Percentiles rank a stretch among this genome's conserved stretches.
Conservation (phyloP, 2,113 vertebrate genomes). For the Grantiella picta region DNA sequence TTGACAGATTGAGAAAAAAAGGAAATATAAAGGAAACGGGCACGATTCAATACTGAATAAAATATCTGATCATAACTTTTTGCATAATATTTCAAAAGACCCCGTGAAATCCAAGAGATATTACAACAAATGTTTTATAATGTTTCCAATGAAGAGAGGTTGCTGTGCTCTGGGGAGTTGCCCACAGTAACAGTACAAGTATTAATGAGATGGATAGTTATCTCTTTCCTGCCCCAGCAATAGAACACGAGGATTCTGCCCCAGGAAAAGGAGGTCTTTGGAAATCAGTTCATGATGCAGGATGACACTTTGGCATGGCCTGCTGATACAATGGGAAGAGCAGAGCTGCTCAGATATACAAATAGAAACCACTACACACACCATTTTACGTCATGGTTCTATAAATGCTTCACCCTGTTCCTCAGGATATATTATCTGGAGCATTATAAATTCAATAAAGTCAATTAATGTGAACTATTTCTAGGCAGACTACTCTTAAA, state of each 20-base stretch:
- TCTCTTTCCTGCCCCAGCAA: background rate
- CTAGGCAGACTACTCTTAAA: slow-evolving; percentile 8
- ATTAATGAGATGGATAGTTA: background rate
- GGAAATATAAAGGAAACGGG: background rate
- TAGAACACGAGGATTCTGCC: background rate
- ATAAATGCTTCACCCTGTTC: slow-evolving; percentile 12
- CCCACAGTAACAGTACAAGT: background rate
- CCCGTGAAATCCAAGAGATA: background rate
- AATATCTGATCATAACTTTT: background rate
- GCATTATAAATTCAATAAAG: slow-evolving; percentile 34
- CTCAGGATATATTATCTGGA: background rate
- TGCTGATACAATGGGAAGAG: background rate
- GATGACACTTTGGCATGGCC: background rate
- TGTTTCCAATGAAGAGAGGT: background rate
- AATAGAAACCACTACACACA: background rate
- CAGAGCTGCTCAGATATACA: background rate
- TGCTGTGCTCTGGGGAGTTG: background rate
- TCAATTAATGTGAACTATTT: slow-evolving; percentile 46
- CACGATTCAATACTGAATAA: background rate
- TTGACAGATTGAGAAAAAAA: background rate
- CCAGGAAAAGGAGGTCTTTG: background rate
- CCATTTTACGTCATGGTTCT: background rate
- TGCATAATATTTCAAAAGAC: background rate
- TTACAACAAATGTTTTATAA: background rate
- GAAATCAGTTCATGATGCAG: background rate